Percentiles rank a stretch among this genome's conserved stretches.
Evolutionary conservation across 2,113 vertebrate genomes (phyloP).

Genomic region (Corvus hawaiiensis): DNA sequence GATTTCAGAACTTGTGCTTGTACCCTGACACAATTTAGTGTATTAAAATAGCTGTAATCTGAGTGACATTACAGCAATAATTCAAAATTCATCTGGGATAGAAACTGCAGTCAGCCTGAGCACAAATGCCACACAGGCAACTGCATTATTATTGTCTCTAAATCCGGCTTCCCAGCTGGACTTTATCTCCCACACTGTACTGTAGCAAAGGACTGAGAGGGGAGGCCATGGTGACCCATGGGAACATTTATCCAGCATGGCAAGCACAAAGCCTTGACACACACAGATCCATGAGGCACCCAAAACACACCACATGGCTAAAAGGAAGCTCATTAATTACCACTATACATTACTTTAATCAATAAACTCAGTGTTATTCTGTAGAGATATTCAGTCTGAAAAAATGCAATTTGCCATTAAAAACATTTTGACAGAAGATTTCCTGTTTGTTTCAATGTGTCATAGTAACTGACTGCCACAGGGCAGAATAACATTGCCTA

Average conservation of each 20-base stretch:
- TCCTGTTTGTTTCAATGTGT: slow-evolving; percentile 20
- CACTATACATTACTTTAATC: not conserved
- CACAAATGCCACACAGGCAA: not conserved
- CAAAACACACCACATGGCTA: not conserved
- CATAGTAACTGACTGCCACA: not conserved
- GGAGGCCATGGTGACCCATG: not conserved
- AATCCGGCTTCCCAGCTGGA: not conserved
- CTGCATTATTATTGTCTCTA: not conserved
- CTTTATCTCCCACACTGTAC: not conserved
- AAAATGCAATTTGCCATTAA: not conserved
- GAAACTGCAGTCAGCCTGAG: not conserved
- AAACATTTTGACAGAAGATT: slow-evolving; percentile 45
- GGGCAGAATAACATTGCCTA: slow-evolving; percentile 24
- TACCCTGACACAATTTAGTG: not conserved
- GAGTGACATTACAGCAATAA: not conserved
- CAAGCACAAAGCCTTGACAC: not conserved
- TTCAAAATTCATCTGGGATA: not conserved
- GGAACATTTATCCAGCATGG: not conserved
- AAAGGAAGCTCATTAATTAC: not conserved
- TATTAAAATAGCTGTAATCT: not conserved
- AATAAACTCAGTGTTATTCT: not conserved
- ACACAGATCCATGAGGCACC: not conserved
- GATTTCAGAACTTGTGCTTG: not conserved
- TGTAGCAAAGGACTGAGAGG: not conserved
- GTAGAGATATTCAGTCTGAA: not conserved